These are phyloP conservation scores for Cactoblastis cactorum DNA, from an alignment of 2,888 invertebrate genomes.

Conservation along the genomic window DNA sequence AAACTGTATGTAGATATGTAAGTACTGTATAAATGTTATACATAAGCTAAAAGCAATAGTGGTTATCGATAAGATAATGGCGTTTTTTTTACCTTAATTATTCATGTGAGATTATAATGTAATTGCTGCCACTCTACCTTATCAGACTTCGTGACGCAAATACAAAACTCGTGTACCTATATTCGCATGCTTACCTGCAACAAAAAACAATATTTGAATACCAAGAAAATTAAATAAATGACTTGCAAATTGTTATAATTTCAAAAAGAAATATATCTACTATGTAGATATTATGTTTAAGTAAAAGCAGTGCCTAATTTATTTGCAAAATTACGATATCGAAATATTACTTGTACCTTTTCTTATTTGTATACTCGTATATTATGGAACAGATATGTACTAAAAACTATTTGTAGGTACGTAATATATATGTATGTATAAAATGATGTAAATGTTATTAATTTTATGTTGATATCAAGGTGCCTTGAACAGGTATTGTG, in stretches of 20 bases:
- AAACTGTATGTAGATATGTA: too few species aligned
- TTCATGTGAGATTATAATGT: neutral
- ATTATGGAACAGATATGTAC: too few species aligned
- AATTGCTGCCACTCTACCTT: constrained; percentile 1
- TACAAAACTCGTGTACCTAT: neutral
- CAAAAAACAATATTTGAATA: neutral
- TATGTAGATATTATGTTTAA: too few species aligned
- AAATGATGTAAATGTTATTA: too few species aligned
- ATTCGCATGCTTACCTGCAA: neutral
- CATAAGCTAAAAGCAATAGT: neutral
- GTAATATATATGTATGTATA: too few species aligned
- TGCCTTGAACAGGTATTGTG: constrained; percentile 24
- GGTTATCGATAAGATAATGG: neutral
- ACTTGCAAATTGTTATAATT: neutral
- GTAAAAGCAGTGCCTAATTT: too few species aligned
- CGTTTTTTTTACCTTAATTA: neutral
- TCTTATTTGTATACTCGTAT: too few species aligned
- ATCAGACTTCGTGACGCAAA: neutral
- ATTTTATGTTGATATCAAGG: too few species aligned
- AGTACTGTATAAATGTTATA: neutral
- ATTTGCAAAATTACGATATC: too few species aligned
- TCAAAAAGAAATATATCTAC: too few species aligned
- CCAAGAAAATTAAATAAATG: neutral
- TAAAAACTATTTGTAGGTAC: too few species aligned
- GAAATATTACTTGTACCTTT: too few species aligned